Base-by-base conservation (phyloP, 2,113 vertebrate species). In the Muntiacus reevesi region DNA sequence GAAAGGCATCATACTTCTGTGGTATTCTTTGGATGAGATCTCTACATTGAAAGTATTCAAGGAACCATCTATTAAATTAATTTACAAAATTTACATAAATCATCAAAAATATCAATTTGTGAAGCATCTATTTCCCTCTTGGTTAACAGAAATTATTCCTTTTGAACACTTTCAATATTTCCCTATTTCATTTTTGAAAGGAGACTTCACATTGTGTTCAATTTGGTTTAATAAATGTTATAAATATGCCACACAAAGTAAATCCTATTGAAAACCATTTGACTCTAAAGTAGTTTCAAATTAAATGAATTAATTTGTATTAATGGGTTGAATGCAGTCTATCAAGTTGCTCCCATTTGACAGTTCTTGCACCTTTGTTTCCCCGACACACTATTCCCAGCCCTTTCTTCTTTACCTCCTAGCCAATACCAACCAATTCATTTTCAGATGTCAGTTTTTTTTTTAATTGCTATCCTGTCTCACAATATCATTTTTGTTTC, bases 261-360 rank as follows among this genome's bases (percentile, higher is more conserved):
- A 90, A 94, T 94, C 12, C 36, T 76, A 67, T 40, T 85, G 21
- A 91, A 89, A 96, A 74, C 15, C 4, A 59, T 55, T 78, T 87
- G 15, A 59, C 89, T 95, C 12, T 60, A 93, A 64, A 84, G 15
- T 28, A 88, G 6, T 74, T 86, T 93, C 27, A 81, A 91, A 79
- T 84, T 55, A 50, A 54, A 40, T 57, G 87, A 89, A 83, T 12
- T 15, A 55, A 50, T 45, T 17, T 91, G 21, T 40, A 55, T 93
- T 64, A 16, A 45, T 74, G n/a, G 2, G 6, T 0, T 84, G 21
- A 82, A 55, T 62, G 5, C 6, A 57, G 6, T 21, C 19, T 62
- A 33, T 74, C 27, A 74, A 36, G 25, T 67, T 78, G 7, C 33
- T 87, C 7, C 4, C 16, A 25, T 19, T 9, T 50, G 28, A 7